Evolutionary conservation across 2,888 invertebrate genomes (phyloP).

Genomic region (Rhyacophila evoluta): DNA sequence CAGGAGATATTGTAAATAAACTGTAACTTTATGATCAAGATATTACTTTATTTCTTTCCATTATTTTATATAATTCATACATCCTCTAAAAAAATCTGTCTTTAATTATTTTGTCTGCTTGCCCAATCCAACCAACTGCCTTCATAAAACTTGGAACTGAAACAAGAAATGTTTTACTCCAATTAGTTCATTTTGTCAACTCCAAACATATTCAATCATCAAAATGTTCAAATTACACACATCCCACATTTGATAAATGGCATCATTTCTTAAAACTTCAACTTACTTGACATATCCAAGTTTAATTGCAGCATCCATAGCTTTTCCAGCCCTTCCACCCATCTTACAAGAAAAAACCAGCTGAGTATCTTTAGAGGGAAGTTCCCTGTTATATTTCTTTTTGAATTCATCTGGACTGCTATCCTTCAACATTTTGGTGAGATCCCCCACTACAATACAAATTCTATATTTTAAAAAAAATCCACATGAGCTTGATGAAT

Average conservation of each 20-base stretch:
- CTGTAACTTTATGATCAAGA: background rate
- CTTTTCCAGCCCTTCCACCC: slow-evolving; percentile 75
- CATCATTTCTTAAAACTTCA: too few relatives aligned
- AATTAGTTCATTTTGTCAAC: too few relatives aligned
- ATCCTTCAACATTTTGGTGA: slow-evolving; percentile 63
- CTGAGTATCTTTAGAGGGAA: slow-evolving; percentile 71
- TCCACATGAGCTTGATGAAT: background rate
- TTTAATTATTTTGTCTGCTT: slow-evolving; percentile 56
- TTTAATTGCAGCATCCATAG: slow-evolving; percentile 70
- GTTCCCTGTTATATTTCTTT: slow-evolving; percentile 69
- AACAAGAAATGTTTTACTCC: slow-evolving; percentile 60
- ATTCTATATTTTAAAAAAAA: too few relatives aligned
- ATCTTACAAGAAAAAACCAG: slow-evolving; percentile 79
- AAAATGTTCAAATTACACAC: too few relatives aligned
- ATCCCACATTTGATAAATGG: too few relatives aligned
- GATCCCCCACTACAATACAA: slow-evolving; percentile 67
- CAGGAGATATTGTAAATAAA: slow-evolving; percentile 7
- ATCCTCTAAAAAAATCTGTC: background rate
- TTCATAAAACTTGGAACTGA: slow-evolving; percentile 70
- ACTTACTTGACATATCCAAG: slow-evolving; percentile 74
- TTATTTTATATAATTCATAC: background rate
- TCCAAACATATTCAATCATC: too few relatives aligned
- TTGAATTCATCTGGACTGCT: slow-evolving; percentile 70
- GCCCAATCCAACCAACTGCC: slow-evolving; percentile 75
- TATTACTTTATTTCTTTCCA: background rate